Conservation (phyloP, 2,888 invertebrate genomes). For the Chloromyia formosa region DNA sequence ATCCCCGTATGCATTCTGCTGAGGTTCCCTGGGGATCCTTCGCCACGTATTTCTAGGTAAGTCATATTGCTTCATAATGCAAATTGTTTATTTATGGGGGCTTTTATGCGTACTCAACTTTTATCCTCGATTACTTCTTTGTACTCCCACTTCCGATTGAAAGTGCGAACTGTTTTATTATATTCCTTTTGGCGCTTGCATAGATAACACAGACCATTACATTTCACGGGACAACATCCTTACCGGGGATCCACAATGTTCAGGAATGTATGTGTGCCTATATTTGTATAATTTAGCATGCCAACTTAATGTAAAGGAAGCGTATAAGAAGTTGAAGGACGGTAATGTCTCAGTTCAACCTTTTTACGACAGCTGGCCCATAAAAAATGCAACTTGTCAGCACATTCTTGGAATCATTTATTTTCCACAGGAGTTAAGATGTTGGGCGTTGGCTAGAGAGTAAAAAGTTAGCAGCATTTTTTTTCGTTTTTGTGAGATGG, state of each 20-base stretch:
- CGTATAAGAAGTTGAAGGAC: not conserved
- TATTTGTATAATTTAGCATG: constrained; percentile 21
- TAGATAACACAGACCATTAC: not conserved
- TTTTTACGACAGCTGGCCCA: constrained; percentile 43
- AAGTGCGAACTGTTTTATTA: not conserved
- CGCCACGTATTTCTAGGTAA: not conserved
- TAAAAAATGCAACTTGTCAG: constrained; percentile 49
- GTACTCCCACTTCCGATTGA: not conserved
- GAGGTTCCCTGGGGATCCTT: not conserved
- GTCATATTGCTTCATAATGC: constrained; percentile 15
- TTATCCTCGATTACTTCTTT: constrained; percentile 7
- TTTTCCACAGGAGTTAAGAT: constrained; percentile 5
- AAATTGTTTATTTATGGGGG: constrained; percentile 36
- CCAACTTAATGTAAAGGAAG: not conserved
- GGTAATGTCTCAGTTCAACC: constrained; percentile 22
- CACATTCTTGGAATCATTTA: constrained; percentile 47
- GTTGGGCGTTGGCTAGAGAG: too few relatives aligned
- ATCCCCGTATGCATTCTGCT: not conserved
- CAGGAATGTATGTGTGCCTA: not conserved
- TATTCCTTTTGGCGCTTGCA: not conserved
- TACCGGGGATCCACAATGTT: not conserved
- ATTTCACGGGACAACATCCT: not conserved
- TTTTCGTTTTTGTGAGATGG: too few relatives aligned
- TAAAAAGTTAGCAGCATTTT: too few relatives aligned
- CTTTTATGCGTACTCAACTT: constrained; percentile 32